Percentiles rank a stretch among this genome's conserved stretches.
Conservation (phyloP, 2,113 vertebrate genomes). For the Lepisosteus oculatus region DNA sequence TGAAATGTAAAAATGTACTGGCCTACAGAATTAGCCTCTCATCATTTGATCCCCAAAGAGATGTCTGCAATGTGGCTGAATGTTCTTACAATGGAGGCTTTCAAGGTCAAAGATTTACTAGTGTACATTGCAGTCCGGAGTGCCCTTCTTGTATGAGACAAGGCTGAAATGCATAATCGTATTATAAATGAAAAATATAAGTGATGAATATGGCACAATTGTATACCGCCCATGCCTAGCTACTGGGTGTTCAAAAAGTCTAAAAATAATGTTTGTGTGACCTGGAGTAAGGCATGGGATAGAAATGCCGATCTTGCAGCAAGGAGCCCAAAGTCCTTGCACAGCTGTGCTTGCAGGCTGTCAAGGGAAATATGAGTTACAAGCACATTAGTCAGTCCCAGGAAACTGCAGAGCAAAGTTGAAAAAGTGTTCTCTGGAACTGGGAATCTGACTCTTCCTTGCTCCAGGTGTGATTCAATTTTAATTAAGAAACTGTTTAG, state of each 20-base stretch:
- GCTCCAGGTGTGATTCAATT: conserved; percentile 12
- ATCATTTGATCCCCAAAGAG: background rate
- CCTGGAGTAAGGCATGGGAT: no score
- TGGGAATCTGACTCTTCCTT: background rate
- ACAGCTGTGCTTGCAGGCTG: background rate
- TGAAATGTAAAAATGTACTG: background rate
- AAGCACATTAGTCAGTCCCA: background rate
- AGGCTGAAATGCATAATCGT: background rate
- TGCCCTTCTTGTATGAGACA: background rate
- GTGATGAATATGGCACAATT: no score
- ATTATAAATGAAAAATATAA: no score
- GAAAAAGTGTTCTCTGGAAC: background rate
- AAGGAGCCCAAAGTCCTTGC: background rate
- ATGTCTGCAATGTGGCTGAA: no score
- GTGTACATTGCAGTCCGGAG: background rate
- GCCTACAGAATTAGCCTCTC: background rate
- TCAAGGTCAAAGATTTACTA: background rate
- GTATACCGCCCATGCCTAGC: no score
- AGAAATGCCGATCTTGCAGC: background rate
- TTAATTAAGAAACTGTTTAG: conserved; percentile 38
- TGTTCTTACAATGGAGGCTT: conserved; percentile 1
- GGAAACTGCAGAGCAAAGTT: background rate
- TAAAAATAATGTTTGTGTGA: no score
- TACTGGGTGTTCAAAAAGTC: no score
- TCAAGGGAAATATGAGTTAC: background rate